A percentile compares a stretch with the other conserved stretches of the same genome.
phyloP scores from a whole-genome alignment of 2,888 invertebrate genomes.

The Oxyteleia sp. region DNA sequence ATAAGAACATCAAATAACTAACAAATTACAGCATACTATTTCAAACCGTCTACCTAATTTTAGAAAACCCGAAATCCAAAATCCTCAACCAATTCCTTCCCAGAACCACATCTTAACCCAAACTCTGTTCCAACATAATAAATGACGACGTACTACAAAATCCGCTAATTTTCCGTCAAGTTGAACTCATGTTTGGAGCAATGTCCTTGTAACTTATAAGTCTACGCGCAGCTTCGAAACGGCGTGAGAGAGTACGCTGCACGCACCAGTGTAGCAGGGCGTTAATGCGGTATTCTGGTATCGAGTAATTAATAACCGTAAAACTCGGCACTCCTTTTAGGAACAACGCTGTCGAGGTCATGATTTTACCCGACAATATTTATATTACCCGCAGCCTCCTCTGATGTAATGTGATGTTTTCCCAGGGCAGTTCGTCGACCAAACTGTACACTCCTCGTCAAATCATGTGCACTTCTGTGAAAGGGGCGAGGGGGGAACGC shows the following conservation, averaged over 20 bases:
- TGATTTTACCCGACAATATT: constrained; percentile 62
- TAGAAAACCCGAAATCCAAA: neutral
- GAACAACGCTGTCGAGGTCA: constrained; percentile 61
- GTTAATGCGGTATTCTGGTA: constrained; percentile 84
- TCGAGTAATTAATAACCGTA: constrained; percentile 84
- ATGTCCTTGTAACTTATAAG: constrained; percentile 59
- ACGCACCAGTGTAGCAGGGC: constrained; percentile 80
- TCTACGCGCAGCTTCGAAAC: constrained; percentile 36
- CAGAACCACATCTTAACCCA: neutral
- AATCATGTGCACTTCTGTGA: constrained; percentile 33
- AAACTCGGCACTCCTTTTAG: constrained; percentile 79
- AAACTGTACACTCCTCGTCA: constrained; percentile 29
- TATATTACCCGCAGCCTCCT: constrained; percentile 56
- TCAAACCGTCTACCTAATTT: too few species aligned
- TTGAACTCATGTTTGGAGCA: constrained; percentile 36
- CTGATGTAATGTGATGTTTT: constrained; percentile 59
- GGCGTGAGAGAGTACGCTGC: constrained; percentile 74
- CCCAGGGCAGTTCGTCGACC: constrained; percentile 43
- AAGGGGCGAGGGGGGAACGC: constrained; percentile 23
- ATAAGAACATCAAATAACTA: too few species aligned
- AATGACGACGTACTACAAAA: constrained; percentile 12
- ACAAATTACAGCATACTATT: too few species aligned
- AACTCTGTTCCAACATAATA: neutral
- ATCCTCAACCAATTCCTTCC: neutral
- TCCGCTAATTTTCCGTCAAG: constrained; percentile 57